Evolutionary conservation across 2,113 vertebrate genomes (phyloP).

Genomic region (Macquaria australasica): DNA sequence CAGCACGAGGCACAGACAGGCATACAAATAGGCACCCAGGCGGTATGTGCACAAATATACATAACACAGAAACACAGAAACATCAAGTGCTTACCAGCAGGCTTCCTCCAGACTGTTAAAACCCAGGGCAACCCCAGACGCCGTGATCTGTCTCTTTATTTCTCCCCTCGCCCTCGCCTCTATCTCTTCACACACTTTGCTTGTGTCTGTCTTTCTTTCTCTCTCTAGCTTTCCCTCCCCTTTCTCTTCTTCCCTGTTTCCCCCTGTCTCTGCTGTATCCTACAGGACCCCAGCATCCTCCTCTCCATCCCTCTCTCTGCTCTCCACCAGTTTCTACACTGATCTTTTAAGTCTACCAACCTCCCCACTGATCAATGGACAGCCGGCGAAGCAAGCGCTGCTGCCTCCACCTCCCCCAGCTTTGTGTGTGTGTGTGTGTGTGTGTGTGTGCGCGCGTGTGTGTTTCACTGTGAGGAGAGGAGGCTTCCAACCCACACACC

Average conservation of each 20-base stretch:
- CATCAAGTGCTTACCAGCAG: conserved; percentile 71
- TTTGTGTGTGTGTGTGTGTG: conserved; percentile 51
- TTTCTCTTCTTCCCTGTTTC: conserved; percentile 1
- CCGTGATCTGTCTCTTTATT: conserved; percentile 59
- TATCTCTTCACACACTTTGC: conserved; percentile 43
- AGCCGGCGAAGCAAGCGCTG: conserved; percentile 69
- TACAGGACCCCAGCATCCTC: conserved; percentile 19
- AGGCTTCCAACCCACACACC: conserved; percentile 82
- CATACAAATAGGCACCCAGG: conserved; percentile 56
- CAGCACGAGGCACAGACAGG: conserved; percentile 50
- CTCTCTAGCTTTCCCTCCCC: not conserved
- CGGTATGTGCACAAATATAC: conserved; percentile 33
- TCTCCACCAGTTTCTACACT: conserved; percentile 66
- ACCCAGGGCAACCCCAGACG: conserved; percentile 52
- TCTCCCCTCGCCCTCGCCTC: conserved; percentile 20
- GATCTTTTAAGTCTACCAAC: conserved; percentile 78
- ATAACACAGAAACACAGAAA: conserved; percentile 55
- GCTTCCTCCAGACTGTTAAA: conserved; percentile 64
- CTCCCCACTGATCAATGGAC: conserved; percentile 79
- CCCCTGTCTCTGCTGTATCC: conserved; percentile 3
- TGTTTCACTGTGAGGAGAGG: conserved; percentile 64
- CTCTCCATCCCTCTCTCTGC: conserved; percentile 62
- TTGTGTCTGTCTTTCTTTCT: conserved; percentile 12
- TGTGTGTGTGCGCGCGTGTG: conserved; percentile 44
- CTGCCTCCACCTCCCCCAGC: conserved; percentile 77